Conservation (phyloP, 2,797 vertebrate genomes). For the Sorex maritimensis region DNA sequence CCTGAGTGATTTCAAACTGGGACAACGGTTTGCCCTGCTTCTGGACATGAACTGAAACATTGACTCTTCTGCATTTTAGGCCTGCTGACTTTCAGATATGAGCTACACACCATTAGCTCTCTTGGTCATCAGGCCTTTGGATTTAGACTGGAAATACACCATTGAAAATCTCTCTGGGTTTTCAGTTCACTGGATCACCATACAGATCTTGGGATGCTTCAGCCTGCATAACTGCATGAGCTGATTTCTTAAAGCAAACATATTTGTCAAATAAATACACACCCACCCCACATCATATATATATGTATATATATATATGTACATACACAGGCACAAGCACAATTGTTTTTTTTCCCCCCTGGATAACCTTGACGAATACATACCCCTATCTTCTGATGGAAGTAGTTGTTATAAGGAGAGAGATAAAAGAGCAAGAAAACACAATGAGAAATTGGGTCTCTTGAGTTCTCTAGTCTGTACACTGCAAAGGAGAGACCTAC, state of each 20-base stretch:
- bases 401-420: neutral
- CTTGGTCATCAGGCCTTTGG: neutral
- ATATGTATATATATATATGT: too few relatives aligned
- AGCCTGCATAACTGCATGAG: neutral
- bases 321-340: neutral
- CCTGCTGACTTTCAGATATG: too few relatives aligned
- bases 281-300: too few relatives aligned
- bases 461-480: neutral
- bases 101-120: too few relatives aligned
- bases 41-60: too few relatives aligned
- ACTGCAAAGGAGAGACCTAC: neutral
- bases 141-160: neutral
- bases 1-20: slow-evolving; percentile 2
- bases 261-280: neutral
- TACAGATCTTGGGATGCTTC: neutral
- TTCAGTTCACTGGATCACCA: neutral
- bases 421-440: neutral
- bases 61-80: too few relatives aligned
- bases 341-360: neutral
- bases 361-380: neutral
- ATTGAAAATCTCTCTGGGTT: neutral
- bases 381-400: neutral
- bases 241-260: neutral
- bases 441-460: neutral
- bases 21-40: neutral